These are phyloP conservation scores for Mamestra configurata DNA, from an alignment of 1,140 invertebrate genomes.

Conservation along the genomic window DNA sequence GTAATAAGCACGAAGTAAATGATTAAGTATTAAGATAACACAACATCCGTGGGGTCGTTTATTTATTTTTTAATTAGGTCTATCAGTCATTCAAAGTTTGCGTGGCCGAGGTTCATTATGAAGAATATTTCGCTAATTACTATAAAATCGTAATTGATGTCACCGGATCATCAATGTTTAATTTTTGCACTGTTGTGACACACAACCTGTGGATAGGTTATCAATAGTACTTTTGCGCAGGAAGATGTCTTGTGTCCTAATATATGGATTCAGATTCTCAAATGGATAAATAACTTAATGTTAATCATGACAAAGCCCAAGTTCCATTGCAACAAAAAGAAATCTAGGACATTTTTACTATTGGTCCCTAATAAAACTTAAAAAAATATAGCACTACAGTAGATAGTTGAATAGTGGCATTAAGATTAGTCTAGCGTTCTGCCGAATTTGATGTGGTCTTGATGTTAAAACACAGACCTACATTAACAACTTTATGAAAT, in stretches of 20 bases:
- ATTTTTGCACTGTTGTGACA: constrained; percentile 9
- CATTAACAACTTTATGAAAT: no score
- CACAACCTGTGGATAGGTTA: background rate
- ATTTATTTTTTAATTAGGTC: constrained; percentile 32
- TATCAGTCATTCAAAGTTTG: constrained; percentile 18
- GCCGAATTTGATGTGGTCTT: no score
- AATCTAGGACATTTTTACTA: no score
- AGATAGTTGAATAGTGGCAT: no score
- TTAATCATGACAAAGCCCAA: no score
- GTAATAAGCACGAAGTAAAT: background rate
- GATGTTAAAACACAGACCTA: no score
- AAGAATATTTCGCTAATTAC: constrained; percentile 9
- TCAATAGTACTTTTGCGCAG: background rate
- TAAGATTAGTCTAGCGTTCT: no score
- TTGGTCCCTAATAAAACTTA: no score
- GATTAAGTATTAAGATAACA: background rate
- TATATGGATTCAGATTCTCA: no score
- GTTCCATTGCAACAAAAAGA: no score
- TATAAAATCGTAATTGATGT: background rate
- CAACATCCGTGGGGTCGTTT: background rate
- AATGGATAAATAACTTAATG: no score
- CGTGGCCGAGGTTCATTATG: constrained; percentile 26
- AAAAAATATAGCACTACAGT: no score
- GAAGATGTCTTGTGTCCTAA: background rate
- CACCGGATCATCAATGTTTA: background rate